Evolutionary conservation across 2,797 vertebrate species (phyloP).

Genomic region (Silurus lanzhouensis): DNA sequence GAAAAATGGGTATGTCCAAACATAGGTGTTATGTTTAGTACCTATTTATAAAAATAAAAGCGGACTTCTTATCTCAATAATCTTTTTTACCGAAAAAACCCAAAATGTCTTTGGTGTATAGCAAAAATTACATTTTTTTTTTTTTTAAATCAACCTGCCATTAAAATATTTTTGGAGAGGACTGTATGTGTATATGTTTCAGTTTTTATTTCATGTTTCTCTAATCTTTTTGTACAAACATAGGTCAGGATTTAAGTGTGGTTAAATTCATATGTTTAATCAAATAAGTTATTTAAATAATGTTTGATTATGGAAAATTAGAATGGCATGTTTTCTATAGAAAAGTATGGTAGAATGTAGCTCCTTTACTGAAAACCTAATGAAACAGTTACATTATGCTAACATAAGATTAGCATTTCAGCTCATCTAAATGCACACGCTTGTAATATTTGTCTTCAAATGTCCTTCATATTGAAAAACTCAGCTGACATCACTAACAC

Average conservation of each 20-base stretch:
- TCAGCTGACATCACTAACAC: conserved; percentile 57
- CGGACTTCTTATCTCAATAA: background rate
- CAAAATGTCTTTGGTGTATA: background rate
- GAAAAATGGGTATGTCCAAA: too few relatives aligned
- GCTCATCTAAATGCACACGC: conserved; percentile 16
- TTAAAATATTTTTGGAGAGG: background rate
- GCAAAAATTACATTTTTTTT: background rate
- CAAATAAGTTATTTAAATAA: background rate
- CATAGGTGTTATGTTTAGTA: too few relatives aligned
- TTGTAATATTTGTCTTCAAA: conserved; percentile 27
- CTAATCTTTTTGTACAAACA: background rate
- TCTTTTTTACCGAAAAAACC: too few relatives aligned
- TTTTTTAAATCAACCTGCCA: background rate
- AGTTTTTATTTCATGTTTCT: background rate
- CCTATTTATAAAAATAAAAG: too few relatives aligned
- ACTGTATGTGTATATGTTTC: background rate
- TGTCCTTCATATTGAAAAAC: conserved; percentile 40
- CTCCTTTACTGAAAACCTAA: background rate
- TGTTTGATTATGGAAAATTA: background rate
- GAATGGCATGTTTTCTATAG: background rate
- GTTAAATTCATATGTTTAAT: background rate
- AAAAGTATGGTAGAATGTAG: background rate
- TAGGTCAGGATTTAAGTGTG: background rate
- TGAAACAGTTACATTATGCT: background rate
- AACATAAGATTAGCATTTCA: background rate